These are phyloP conservation scores for Crocallis elinguaria DNA, from an alignment of 2,888 invertebrate species.

Conservation along the genomic window DNA sequence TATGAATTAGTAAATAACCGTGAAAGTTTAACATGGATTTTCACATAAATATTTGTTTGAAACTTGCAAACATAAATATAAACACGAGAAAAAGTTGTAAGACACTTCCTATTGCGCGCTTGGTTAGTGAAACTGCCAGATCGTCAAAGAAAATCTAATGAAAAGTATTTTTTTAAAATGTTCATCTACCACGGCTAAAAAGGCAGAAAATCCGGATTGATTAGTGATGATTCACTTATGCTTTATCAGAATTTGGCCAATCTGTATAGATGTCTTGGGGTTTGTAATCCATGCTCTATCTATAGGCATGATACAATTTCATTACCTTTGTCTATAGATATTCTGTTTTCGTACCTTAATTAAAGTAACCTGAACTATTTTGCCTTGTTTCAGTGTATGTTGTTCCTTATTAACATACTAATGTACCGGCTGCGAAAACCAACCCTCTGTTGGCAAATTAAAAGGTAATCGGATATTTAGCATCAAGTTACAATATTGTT, in stretches of 20 bases:
- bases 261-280: not conserved
- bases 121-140: no score
- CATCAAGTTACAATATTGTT: conserved; percentile 17
- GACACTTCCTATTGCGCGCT: no score
- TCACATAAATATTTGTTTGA: no score
- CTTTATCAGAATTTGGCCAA: not conserved
- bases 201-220: no score
- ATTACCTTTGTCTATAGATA: not conserved
- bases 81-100: no score
- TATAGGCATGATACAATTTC: not conserved
- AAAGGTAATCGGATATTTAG: conserved; percentile 26
- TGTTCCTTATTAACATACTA: conserved; percentile 45
- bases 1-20: no score
- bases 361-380: conserved; percentile 20
- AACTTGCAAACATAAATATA: no score
- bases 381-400: conserved; percentile 33
- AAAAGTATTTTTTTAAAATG: no score
- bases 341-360: conserved; percentile 11
- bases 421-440: conserved; percentile 30
- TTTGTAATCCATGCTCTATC: not conserved
- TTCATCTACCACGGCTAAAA: no score
- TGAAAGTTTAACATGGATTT: no score
- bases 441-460: conserved; percentile 27
- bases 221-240: not conserved
- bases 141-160: no score